phyloP scores from a whole-genome alignment of 92 coral and sea anemone genomes.

The Zoanthus gigantus region DNA sequence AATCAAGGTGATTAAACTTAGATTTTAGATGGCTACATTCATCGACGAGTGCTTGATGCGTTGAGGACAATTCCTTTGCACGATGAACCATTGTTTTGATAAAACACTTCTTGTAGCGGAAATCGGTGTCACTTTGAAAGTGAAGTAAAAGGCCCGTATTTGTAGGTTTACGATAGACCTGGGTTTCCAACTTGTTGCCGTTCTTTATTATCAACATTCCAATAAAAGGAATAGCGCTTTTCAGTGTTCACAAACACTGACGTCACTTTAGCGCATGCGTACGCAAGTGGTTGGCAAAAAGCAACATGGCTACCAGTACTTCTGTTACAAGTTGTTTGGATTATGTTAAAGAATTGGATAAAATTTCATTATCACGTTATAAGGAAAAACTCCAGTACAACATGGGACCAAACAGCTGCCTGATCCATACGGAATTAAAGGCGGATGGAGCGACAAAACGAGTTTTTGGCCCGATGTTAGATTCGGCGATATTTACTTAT shows the following conservation, averaged over 20 bases:
- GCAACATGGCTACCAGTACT: slow-evolving; percentile 20
- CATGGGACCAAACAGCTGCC: slow-evolving; percentile 11
- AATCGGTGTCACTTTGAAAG: no score
- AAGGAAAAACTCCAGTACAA: slow-evolving; percentile 26
- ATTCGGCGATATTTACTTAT: slow-evolving; percentile 20
- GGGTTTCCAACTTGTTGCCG: no score
- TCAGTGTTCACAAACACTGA: slow-evolving; percentile 23
- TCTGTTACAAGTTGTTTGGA: slow-evolving; percentile 25
- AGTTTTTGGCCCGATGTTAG: slow-evolving; percentile 17
- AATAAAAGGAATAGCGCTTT: neutral
- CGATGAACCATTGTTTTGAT: no score
- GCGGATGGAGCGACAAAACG: slow-evolving; percentile 18
- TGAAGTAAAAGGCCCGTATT: no score
- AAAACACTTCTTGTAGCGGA: no score
- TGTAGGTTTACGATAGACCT: no score
- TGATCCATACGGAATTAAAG: slow-evolving; percentile 22
- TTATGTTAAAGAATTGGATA: slow-evolving; percentile 22
- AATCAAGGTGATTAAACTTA: no score
- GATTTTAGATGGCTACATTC: no score
- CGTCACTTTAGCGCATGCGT: slow-evolving; percentile 20
- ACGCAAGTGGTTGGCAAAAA: slow-evolving; percentile 21
- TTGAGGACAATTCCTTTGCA: no score
- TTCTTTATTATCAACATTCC: no score
- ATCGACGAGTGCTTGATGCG: no score
- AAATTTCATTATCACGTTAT: slow-evolving; percentile 6